Conservation (phyloP, 1,140 invertebrate species). For the Chlorops oryzae region DNA sequence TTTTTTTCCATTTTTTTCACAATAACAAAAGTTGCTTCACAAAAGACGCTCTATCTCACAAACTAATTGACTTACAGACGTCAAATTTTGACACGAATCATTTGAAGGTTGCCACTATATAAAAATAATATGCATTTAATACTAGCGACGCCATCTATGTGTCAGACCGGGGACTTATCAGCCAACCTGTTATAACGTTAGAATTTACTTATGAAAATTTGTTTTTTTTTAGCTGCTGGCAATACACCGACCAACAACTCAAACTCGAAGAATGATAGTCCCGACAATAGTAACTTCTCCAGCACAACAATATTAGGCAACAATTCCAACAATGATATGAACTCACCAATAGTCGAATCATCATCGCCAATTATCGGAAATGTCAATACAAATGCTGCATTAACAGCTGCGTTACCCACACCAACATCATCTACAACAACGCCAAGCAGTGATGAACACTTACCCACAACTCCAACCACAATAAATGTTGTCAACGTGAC, state of each 20-base stretch:
- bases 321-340: slow-evolving; percentile 14
- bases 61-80: too few species aligned
- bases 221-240: slow-evolving; percentile 17
- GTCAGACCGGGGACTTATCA: too few species aligned
- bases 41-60: too few species aligned
- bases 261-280: slow-evolving; percentile 22
- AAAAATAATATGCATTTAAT: too few species aligned
- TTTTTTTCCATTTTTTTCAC: too few species aligned
- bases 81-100: too few species aligned
- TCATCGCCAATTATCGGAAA: slow-evolving; percentile 38
- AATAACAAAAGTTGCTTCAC: too few species aligned
- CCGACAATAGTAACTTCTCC: neutral
- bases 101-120: too few species aligned
- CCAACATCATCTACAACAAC: slow-evolving; percentile 48
- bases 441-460: slow-evolving; percentile 48
- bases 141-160: too few species aligned
- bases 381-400: slow-evolving; percentile 28
- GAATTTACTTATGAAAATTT: too few species aligned
- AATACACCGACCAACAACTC: slow-evolving; percentile 29
- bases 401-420: slow-evolving; percentile 45
- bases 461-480: slow-evolving; percentile 48
- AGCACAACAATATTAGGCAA: too few species aligned
- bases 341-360: slow-evolving; percentile 27
- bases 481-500: neutral
- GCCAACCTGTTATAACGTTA: too few species aligned